Evolutionary conservation across 2,797 vertebrate genomes (phyloP).

Genomic region (Pangasius sanitwongsei): DNA sequence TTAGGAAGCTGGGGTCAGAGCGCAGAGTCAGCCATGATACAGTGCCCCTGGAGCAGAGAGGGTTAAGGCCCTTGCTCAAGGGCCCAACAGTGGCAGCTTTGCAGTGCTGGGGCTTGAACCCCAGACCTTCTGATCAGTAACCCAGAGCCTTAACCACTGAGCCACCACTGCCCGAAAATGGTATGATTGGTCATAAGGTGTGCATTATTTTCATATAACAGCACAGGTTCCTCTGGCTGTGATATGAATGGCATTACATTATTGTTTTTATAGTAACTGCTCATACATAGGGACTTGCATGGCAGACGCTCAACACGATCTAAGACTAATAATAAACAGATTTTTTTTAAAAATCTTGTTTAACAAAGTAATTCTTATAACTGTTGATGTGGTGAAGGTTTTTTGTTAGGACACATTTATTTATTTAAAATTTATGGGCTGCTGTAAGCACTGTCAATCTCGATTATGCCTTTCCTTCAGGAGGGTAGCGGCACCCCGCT

Average conservation of each 20-base stretch:
- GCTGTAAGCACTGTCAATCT: neutral
- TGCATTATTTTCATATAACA: neutral
- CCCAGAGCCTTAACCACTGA: no score
- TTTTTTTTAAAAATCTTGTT: neutral
- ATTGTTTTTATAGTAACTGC: neutral
- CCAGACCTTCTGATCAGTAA: no score
- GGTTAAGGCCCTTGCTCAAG: no score
- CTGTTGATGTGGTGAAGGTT: neutral
- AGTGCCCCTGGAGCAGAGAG: no score
- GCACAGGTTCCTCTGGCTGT: neutral
- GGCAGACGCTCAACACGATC: neutral
- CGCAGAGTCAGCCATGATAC: no score
- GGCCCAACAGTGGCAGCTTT: no score
- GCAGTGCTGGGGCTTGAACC: no score
- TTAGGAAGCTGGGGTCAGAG: no score
- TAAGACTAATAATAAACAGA: neutral
- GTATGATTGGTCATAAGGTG: no score
- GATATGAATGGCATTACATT: neutral
- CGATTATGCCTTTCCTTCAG: neutral
- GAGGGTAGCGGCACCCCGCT: neutral
- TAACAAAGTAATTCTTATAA: neutral
- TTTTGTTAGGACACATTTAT: neutral
- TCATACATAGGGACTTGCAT: neutral
- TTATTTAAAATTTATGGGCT: neutral
- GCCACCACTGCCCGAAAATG: no score